These are phyloP conservation scores for Augochlora pura DNA, from an alignment of 1,140 invertebrate genomes.

Conservation along the genomic window DNA sequence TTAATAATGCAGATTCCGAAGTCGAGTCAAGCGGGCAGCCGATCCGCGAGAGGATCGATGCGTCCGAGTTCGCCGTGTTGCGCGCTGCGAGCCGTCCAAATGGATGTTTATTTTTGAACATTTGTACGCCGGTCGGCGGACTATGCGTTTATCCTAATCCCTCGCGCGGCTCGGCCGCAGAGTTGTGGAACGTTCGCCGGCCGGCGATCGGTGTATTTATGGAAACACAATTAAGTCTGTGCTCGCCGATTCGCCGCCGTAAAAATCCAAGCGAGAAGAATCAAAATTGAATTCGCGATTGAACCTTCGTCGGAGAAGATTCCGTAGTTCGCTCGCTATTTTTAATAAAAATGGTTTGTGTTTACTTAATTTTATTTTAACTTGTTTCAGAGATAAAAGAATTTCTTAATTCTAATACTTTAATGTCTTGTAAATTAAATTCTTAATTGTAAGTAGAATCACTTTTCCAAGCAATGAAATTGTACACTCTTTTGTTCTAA, in stretches of 20 bases:
- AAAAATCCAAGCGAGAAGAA: neutral
- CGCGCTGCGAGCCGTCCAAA: neutral
- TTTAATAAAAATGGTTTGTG: too few species aligned
- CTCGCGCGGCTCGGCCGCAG: slow-evolving; percentile 14
- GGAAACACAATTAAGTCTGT: neutral
- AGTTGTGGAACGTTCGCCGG: neutral
- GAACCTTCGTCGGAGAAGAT: too few species aligned
- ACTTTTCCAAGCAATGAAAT: too few species aligned
- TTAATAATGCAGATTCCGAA: neutral
- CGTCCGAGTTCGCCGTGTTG: neutral
- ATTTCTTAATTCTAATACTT: too few species aligned
- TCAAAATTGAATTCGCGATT: neutral
- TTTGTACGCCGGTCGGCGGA: slow-evolving; percentile 17
- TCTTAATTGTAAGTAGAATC: too few species aligned
- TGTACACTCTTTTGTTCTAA: too few species aligned
- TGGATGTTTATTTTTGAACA: slow-evolving; percentile 33
- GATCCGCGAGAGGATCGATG: neutral
- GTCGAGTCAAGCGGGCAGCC: too few species aligned
- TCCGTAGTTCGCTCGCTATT: too few species aligned
- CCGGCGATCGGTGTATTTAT: neutral
- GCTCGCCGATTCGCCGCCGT: neutral
- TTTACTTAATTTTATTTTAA: too few species aligned
- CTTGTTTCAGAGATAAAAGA: too few species aligned
- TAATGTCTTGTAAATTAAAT: too few species aligned
- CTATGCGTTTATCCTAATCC: slow-evolving; percentile 39